Evolutionary conservation across 1,140 invertebrate species (phyloP).

Genomic region (Ceratina japonica): DNA sequence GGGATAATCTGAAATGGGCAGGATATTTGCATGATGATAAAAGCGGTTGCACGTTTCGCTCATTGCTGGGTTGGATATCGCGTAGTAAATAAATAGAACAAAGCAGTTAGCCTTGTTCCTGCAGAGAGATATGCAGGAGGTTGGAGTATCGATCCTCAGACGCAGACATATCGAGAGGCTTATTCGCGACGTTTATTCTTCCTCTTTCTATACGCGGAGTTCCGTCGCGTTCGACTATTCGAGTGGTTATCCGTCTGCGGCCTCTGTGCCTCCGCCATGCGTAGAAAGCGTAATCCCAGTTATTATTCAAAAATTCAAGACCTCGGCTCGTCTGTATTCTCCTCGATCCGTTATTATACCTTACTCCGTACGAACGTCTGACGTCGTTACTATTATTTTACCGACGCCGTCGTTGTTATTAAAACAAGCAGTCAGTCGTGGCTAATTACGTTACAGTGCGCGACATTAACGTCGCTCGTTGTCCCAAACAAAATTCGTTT

Average conservation of each 20-base stretch:
- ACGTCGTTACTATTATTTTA: background rate
- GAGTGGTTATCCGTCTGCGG: slow-evolving; percentile 20
- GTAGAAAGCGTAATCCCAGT: background rate
- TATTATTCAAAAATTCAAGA: background rate
- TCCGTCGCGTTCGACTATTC: background rate
- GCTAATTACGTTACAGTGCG: background rate
- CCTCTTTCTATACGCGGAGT: background rate
- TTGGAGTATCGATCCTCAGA: slow-evolving; percentile 15
- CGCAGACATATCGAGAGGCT: slow-evolving; percentile 19
- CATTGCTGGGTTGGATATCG: background rate
- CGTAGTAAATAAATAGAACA: background rate
- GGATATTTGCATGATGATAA: background rate
- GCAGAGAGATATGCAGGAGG: background rate
- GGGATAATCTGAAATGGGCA: background rate
- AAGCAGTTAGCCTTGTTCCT: background rate
- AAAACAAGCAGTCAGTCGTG: background rate
- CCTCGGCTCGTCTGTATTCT: too few species aligned
- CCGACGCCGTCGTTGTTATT: background rate
- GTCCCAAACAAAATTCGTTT: background rate
- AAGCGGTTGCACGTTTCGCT: background rate
- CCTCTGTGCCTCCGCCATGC: background rate
- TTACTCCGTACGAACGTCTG: background rate
- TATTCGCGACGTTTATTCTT: slow-evolving; percentile 6
- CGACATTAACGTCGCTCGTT: background rate
- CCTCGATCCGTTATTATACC: too few species aligned